Conservation (phyloP, 2,888 invertebrate species). For the Limulus polyphemus region DNA sequence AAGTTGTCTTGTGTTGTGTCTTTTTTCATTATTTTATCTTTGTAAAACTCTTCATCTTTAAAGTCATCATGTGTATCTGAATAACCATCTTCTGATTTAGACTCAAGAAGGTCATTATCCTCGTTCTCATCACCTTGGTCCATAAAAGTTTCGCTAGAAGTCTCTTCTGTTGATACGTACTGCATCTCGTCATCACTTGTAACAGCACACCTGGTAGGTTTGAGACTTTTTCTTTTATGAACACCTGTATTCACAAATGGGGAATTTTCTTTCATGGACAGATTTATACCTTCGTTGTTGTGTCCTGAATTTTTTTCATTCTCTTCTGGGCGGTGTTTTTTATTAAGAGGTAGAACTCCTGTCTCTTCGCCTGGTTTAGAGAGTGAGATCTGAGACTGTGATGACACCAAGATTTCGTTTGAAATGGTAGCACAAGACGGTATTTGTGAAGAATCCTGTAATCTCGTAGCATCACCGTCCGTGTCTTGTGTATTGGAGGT, state of each 20-base stretch:
- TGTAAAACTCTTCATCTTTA: constrained; percentile 29
- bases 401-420: too few species aligned
- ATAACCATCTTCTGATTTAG: too few species aligned
- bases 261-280: constrained; percentile 48
- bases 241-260: constrained; percentile 48
- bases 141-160: constrained; percentile 44
- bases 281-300: constrained; percentile 35
- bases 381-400: too few species aligned
- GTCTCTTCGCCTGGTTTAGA: too few species aligned
- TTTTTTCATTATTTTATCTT: constrained; percentile 27
- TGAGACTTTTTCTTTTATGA: constrained; percentile 74
- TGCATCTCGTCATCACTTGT: constrained; percentile 37
- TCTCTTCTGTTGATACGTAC: constrained; percentile 45
- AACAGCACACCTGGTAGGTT: constrained; percentile 57
- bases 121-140: constrained; percentile 34
- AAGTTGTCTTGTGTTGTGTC: too few species aligned
- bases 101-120: too few species aligned
- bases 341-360: constrained; percentile 15
- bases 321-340: constrained; percentile 8
- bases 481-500: constrained; percentile 1
- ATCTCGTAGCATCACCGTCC: background rate
- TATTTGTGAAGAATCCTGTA: too few species aligned
- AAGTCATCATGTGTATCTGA: too few species aligned
- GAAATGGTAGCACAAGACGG: too few species aligned
- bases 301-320: too few species aligned